Conservation (phyloP, 2,113 vertebrate species). For the Reinhardtius hippoglossoides region DNA sequence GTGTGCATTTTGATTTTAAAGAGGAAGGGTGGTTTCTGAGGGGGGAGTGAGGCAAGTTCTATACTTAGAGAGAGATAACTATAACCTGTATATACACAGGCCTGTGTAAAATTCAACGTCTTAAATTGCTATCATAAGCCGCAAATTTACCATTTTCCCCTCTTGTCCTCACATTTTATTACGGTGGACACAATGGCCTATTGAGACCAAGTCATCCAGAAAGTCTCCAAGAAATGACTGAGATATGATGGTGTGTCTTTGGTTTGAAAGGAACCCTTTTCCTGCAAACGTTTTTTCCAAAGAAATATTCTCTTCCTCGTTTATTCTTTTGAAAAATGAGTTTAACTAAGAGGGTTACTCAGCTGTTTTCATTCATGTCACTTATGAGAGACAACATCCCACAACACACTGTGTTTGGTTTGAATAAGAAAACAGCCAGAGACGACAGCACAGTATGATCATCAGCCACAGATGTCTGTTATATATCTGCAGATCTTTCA, state of each 20-base stretch:
- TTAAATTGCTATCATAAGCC: no score
- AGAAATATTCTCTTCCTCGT: neutral
- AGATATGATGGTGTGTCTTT: neutral
- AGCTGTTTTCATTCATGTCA: constrained; percentile 5
- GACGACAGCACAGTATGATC: constrained; percentile 3
- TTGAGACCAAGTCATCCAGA: constrained; percentile 6
- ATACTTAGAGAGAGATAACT: no score
- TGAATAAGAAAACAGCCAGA: constrained; percentile 16
- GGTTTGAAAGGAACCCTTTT: neutral
- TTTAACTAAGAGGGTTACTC: constrained; percentile 11
- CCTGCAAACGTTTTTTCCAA: neutral
- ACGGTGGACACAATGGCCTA: neutral
- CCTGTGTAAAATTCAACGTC: no score
- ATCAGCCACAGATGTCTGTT: constrained; percentile 43
- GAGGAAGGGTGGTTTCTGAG: no score
- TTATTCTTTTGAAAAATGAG: neutral
- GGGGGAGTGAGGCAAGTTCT: no score
- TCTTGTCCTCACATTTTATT: neutral
- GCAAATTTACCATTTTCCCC: neutral
- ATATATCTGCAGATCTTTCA: constrained; percentile 42
- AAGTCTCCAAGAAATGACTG: neutral
- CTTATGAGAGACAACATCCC: constrained; percentile 5
- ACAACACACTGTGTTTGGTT: constrained; percentile 8
- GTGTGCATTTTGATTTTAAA: no score
- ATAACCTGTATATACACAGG: no score